Percentiles rank a stretch among this genome's conserved stretches.
These are phyloP conservation scores for Trachymyrmex cornetzi DNA, from an alignment of 1,140 invertebrate species.

Conservation along the genomic window DNA sequence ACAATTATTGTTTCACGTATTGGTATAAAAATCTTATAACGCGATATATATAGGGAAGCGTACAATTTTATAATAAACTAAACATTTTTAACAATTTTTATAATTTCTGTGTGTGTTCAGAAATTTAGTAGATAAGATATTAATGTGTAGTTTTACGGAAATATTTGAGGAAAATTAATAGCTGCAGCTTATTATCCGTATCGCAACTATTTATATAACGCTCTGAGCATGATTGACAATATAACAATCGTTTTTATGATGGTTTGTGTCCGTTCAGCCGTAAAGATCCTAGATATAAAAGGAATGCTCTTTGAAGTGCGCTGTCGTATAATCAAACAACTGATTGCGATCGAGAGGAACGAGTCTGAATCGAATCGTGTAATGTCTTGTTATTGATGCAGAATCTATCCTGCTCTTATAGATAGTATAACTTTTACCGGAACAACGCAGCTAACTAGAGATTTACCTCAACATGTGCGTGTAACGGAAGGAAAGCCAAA, in stretches of 20 bases:
- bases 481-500: constrained; percentile 25
- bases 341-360: constrained; percentile 50
- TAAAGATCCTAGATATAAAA: constrained; percentile 56
- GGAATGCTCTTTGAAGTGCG: constrained; percentile 27
- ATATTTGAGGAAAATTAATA: constrained; percentile 27
- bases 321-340: constrained; percentile 49
- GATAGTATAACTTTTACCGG: constrained; percentile 46
- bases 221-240: background rate
- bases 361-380: constrained; percentile 15
- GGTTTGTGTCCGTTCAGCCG: background rate
- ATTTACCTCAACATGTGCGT: constrained; percentile 17
- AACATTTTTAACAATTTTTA: background rate
- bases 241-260: constrained; percentile 32
- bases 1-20: constrained; percentile 5
- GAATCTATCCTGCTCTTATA: background rate
- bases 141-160: background rate
- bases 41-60: background rate
- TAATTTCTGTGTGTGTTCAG: background rate
- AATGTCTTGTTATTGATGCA: constrained; percentile 30
- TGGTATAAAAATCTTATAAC: background rate
- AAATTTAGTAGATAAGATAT: background rate
- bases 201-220: constrained; percentile 1
- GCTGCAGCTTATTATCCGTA: background rate
- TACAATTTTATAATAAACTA: background rate
- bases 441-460: constrained; percentile 19